These are phyloP conservation scores for Sinocyclocheilus grahami DNA, from an alignment of 2,113 vertebrate species.

Conservation along the genomic window DNA sequence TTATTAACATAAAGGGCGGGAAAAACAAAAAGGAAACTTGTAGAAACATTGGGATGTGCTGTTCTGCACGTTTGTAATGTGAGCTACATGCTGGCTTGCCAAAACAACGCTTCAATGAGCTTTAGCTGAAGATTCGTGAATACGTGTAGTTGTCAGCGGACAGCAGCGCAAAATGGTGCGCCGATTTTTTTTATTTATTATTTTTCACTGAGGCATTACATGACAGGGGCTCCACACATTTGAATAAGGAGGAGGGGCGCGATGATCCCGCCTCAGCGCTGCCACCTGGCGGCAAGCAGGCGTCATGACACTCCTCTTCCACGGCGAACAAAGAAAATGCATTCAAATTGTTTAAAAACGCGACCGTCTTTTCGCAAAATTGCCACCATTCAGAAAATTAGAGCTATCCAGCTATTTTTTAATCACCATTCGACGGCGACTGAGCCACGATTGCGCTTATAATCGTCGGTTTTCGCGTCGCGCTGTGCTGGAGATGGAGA, in stretches of 20 bases:
- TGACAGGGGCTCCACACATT: constrained; percentile 19
- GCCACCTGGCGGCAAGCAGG: constrained; percentile 60
- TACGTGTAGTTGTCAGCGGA: neutral
- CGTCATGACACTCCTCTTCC: constrained; percentile 54
- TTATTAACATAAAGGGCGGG: constrained; percentile 13
- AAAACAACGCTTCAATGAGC: neutral
- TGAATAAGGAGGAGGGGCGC: constrained; percentile 56
- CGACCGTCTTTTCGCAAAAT: constrained; percentile 15
- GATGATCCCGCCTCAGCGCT: constrained; percentile 26
- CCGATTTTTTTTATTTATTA: constrained; percentile 23
- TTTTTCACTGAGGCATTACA: constrained; percentile 47
- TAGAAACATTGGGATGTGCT: neutral
- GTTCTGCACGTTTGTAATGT: neutral
- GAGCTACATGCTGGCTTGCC: neutral
- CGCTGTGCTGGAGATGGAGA: constrained; percentile 52
- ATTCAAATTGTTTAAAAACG: constrained; percentile 53
- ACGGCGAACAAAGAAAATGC: constrained; percentile 65
- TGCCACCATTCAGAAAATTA: neutral
- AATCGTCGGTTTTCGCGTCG: constrained; percentile 48
- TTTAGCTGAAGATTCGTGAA: neutral
- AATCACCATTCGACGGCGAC: neutral
- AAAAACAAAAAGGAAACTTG: constrained; percentile 7
- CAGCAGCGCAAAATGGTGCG: neutral
- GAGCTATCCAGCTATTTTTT: constrained; percentile 54
- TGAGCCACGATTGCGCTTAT: constrained; percentile 13